phyloP scores from a whole-genome alignment of 2,113 vertebrate genomes.

The Psittacula cyanocephala region DNA sequence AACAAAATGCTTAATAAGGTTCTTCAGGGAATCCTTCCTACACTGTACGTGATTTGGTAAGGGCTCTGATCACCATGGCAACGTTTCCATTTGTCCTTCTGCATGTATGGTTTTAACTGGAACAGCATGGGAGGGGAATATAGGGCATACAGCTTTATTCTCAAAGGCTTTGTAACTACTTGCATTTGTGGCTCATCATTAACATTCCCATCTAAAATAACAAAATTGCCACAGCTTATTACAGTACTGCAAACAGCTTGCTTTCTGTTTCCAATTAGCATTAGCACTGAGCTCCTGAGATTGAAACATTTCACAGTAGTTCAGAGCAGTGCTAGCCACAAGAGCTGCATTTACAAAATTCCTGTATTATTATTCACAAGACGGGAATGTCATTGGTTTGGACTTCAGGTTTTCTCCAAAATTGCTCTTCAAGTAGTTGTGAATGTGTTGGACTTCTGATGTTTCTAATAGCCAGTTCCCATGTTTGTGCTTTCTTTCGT shows the following conservation, averaged over 20 bases:
- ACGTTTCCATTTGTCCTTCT: conserved; percentile 58
- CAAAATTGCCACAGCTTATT: neutral
- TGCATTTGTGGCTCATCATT: conserved; percentile 27
- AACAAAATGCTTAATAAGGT: conserved; percentile 41
- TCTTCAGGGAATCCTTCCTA: conserved; percentile 62
- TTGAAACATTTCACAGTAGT: neutral
- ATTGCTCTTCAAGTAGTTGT: neutral
- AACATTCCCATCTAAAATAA: conserved; percentile 17
- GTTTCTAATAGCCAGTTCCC: neutral
- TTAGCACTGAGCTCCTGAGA: neutral
- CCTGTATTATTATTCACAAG: neutral
- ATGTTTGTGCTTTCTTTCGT: neutral
- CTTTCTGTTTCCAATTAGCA: neutral
- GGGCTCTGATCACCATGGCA: conserved; percentile 58
- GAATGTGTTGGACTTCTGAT: neutral
- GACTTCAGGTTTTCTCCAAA: neutral
- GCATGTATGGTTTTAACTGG: conserved; percentile 42
- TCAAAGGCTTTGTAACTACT: conserved; percentile 48
- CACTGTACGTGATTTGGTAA: conserved; percentile 18
- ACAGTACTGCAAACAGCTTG: neutral
- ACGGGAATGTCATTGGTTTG: neutral
- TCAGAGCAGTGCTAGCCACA: neutral
- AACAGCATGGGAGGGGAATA: conserved; percentile 48
- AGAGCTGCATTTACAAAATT: neutral
- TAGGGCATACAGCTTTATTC: conserved; percentile 31